Percentiles rank a stretch among this genome's conserved stretches.
Conservation (phyloP, 2,888 invertebrate genomes). For the Papilio protenor region DNA sequence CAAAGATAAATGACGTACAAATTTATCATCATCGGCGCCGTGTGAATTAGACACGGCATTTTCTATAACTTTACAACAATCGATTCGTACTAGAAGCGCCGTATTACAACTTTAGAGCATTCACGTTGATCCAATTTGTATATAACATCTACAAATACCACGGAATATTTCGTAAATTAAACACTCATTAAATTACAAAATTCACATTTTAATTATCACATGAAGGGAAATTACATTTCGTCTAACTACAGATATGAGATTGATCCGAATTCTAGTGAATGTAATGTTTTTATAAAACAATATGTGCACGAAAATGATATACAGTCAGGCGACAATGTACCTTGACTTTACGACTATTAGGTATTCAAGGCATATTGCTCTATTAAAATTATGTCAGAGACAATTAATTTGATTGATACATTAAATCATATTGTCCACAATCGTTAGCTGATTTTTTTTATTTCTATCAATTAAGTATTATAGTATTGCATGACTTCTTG, state of each 20-base stretch:
- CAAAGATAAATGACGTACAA: conserved; percentile 37
- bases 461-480: background rate
- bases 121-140: background rate
- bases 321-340: conserved; percentile 35
- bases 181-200: background rate
- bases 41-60: conserved; percentile 42
- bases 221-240: conserved; percentile 23
- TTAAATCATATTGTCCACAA: conserved; percentile 1
- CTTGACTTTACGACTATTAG: conserved; percentile 38
- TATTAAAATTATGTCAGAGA: conserved; percentile 37
- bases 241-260: conserved; percentile 22
- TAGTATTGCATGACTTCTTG: background rate
- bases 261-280: conserved; percentile 24
- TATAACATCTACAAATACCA: background rate
- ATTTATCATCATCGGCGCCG: conserved; percentile 43
- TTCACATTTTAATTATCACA: conserved; percentile 10
- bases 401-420: conserved; percentile 29
- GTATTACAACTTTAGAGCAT: conserved; percentile 19
- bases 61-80: conserved; percentile 26
- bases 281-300: conserved; percentile 40
- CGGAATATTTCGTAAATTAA: conserved; percentile 2
- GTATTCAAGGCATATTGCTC: conserved; percentile 35
- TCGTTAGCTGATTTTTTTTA: conserved; percentile 11
- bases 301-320: conserved; percentile 27
- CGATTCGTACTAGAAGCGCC: conserved; percentile 24